Conservation (phyloP, 2,888 invertebrate genomes). For the Girardia tigrina region DNA sequence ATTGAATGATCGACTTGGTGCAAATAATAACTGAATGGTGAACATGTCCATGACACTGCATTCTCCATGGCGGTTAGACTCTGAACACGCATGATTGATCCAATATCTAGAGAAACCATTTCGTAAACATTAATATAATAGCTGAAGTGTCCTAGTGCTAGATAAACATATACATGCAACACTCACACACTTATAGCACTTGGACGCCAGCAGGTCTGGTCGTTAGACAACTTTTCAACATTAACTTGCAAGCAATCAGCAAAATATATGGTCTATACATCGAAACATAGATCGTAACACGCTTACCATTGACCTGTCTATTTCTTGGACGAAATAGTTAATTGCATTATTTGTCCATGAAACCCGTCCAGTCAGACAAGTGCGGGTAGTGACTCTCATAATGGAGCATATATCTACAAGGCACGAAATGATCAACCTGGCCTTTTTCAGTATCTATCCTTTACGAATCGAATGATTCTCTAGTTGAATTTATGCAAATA, state of each 20-base stretch:
- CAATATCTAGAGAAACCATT: conserved; percentile 60
- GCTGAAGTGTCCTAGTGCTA: conserved; percentile 14
- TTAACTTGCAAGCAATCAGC: conserved; percentile 14
- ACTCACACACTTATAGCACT: conserved; percentile 8
- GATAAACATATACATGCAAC: conserved; percentile 39
- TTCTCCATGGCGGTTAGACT: conserved; percentile 85
- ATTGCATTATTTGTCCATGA: conserved; percentile 99
- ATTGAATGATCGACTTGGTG: conserved; percentile 85
- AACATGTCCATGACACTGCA: conserved; percentile 96
- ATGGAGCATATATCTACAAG: conserved; percentile 80
- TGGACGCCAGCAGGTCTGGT: neutral
- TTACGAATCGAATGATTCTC: conserved; percentile 14
- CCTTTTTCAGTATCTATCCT: neutral
- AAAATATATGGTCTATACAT: conserved; percentile 23
- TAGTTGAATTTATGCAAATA: neutral
- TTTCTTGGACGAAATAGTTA: conserved; percentile 90
- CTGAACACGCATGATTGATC: conserved; percentile 92
- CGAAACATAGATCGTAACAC: conserved; percentile 16
- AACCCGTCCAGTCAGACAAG: conserved; percentile 64
- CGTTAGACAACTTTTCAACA: neutral
- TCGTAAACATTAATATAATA: neutral
- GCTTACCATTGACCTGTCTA: conserved; percentile 67
- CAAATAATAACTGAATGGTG: conserved; percentile 91
- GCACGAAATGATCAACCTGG: neutral
- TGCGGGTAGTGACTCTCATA: conserved; percentile 92